These are phyloP conservation scores for Polymixis lichenea DNA, from an alignment of 2,888 invertebrate species.

Conservation along the genomic window DNA sequence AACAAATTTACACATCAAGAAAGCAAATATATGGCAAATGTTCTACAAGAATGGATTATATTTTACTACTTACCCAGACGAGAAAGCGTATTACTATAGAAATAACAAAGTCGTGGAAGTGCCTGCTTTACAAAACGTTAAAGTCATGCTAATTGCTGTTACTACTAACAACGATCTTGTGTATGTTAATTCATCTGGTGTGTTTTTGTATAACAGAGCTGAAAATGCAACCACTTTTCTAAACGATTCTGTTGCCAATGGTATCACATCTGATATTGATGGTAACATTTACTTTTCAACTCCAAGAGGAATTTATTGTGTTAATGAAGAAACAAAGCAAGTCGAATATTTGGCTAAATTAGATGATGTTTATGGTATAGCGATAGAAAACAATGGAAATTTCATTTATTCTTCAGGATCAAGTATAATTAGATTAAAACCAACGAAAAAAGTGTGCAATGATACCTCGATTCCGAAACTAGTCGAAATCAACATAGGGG, in stretches of 20 bases:
- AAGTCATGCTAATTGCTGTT: conserved; percentile 68
- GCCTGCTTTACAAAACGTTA: conserved; percentile 65
- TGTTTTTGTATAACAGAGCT: conserved; percentile 65
- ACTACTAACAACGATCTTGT: conserved; percentile 66
- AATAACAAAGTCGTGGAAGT: conserved; percentile 58
- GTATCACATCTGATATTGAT: conserved; percentile 68
- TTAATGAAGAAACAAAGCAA: conserved; percentile 47
- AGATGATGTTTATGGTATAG: conserved; percentile 64
- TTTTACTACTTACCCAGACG: conserved; percentile 77
- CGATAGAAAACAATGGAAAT: conserved; percentile 68
- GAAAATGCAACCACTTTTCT: conserved; percentile 22
- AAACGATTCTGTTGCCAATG: conserved; percentile 64
- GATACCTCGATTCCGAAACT: not conserved
- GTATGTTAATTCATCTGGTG: conserved; percentile 73
- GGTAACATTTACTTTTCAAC: conserved; percentile 72
- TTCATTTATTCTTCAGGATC: conserved; percentile 70
- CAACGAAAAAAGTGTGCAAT: conserved; percentile 52
- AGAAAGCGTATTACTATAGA: conserved; percentile 69
- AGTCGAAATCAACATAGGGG: not conserved
- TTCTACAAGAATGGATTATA: conserved; percentile 79
- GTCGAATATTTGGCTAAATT: conserved; percentile 52
- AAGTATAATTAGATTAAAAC: conserved; percentile 69
- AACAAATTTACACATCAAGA: conserved; percentile 63
- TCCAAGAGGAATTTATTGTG: conserved; percentile 63
- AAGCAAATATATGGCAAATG: conserved; percentile 82